Evolutionary conservation across 2,888 invertebrate species (phyloP).

Genomic region (Xestia sexstrigata): DNA sequence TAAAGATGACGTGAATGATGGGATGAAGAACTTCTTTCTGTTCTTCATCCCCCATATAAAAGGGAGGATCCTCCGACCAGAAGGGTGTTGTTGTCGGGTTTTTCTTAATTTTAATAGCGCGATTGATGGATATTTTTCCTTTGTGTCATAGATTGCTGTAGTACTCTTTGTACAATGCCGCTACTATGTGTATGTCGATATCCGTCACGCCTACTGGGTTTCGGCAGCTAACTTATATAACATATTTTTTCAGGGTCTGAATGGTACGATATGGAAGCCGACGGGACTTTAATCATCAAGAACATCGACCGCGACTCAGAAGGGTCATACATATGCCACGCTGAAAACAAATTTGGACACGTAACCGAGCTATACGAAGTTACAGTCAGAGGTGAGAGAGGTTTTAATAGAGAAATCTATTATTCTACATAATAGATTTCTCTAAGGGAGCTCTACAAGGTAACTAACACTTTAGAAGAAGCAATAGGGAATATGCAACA

Average conservation of each 20-base stretch:
- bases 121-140: not conserved
- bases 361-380: slow-evolving; percentile 69
- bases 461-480: not conserved
- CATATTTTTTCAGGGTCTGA: slow-evolving; percentile 70
- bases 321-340: slow-evolving; percentile 74
- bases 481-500: too few species aligned
- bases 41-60: too few species aligned
- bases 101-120: too few species aligned
- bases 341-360: slow-evolving; percentile 70
- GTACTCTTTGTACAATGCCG: too few species aligned
- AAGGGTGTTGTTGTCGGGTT: too few species aligned
- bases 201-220: not conserved
- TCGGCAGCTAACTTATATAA: not conserved
- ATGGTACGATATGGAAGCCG: slow-evolving; percentile 72
- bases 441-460: not conserved
- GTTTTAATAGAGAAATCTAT: too few species aligned
- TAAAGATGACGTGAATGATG: too few species aligned
- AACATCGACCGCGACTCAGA: slow-evolving; percentile 66
- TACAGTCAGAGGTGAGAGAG: slow-evolving; percentile 71
- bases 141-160: too few species aligned
- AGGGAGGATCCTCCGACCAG: too few species aligned
- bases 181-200: not conserved
- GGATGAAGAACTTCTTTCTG: too few species aligned
- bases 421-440: too few species aligned
- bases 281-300: slow-evolving; percentile 76